Conservation (phyloP, 2,888 invertebrate species). For the Drosophila cognata region DNA sequence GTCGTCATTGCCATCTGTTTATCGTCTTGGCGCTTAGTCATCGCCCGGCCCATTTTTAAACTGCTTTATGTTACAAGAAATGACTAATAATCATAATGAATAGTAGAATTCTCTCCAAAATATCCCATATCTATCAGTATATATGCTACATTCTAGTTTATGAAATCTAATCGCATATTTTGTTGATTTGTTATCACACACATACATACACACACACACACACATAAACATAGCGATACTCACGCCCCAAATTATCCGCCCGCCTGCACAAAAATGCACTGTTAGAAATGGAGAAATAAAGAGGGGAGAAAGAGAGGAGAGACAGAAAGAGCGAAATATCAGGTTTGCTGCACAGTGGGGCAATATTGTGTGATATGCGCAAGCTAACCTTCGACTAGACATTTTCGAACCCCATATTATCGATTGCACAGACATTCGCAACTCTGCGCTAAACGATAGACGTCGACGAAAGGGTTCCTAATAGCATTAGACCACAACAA, state of each 20-base stretch:
- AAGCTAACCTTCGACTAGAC: slow-evolving; percentile 41
- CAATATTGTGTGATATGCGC: background rate
- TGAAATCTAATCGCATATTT: slow-evolving; percentile 67
- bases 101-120: slow-evolving; percentile 13
- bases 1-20: slow-evolving; percentile 7
- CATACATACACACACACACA: slow-evolving; percentile 27
- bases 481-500: slow-evolving; percentile 47
- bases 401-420: slow-evolving; percentile 31
- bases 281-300: slow-evolving; percentile 13
- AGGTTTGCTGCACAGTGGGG: slow-evolving; percentile 44
- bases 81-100: slow-evolving; percentile 47
- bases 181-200: slow-evolving; percentile 61
- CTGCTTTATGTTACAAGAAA: slow-evolving; percentile 51
- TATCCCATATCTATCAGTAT: slow-evolving; percentile 36
- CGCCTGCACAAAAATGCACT: slow-evolving; percentile 42
- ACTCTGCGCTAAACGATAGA: slow-evolving; percentile 50
- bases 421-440: slow-evolving; percentile 50
- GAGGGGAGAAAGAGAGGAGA: slow-evolving; percentile 7
- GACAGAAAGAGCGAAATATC: slow-evolving; percentile 23
- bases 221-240: slow-evolving; percentile 11
- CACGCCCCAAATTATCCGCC: slow-evolving; percentile 51
- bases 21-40: slow-evolving; percentile 51
- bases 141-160: slow-evolving; percentile 30
- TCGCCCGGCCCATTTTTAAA: slow-evolving; percentile 32
- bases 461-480: slow-evolving; percentile 45